These are phyloP conservation scores for Tapera naevia DNA, from an alignment of 2,797 vertebrate genomes.

Conservation along the genomic window DNA sequence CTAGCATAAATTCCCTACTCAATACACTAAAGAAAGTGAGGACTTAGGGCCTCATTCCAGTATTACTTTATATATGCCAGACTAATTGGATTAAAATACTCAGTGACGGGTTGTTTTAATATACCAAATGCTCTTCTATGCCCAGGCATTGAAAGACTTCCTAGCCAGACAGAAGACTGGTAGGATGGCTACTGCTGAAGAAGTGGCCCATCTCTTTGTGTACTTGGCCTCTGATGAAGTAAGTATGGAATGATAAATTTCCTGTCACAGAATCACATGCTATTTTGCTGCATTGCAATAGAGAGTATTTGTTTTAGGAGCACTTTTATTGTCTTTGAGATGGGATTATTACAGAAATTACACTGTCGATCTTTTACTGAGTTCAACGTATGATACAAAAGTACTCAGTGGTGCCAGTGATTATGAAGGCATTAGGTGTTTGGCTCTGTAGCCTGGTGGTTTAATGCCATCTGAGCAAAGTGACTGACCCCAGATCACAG, in stretches of 20 bases:
- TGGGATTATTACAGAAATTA: neutral
- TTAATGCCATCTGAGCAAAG: neutral
- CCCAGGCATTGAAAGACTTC: conserved; percentile 87
- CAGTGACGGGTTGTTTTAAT: neutral
- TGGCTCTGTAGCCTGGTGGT: neutral
- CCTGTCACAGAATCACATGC: neutral
- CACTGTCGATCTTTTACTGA: neutral
- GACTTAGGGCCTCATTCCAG: neutral
- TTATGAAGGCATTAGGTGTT: neutral
- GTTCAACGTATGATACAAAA: neutral
- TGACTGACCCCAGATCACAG: neutral
- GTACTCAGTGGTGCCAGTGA: neutral
- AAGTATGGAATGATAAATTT: conserved; percentile 14
- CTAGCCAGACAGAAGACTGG: conserved; percentile 92
- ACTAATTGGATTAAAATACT: neutral
- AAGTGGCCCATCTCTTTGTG: conserved; percentile 91
- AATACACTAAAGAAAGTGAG: neutral
- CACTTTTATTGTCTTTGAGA: neutral
- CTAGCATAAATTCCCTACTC: neutral
- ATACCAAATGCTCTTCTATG: neutral
- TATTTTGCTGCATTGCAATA: neutral
- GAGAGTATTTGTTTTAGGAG: neutral
- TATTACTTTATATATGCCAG: neutral
- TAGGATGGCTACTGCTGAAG: conserved; percentile 90
- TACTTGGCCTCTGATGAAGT: conserved; percentile 97